A percentile compares a stretch with the other conserved stretches of the same genome.
phyloP scores from a whole-genome alignment of 2,888 invertebrate genomes.

The Tortrix viridana region DNA sequence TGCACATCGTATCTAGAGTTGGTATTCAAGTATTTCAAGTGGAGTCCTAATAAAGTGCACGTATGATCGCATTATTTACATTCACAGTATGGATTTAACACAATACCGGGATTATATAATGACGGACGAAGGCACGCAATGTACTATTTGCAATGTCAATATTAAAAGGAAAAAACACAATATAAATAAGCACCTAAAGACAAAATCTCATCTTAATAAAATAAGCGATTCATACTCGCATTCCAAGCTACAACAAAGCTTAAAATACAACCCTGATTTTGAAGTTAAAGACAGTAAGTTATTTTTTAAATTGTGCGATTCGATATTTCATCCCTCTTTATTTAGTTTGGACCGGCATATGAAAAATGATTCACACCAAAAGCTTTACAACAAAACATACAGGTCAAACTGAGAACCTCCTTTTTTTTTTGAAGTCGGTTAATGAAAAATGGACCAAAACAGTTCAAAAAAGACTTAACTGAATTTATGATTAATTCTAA shows the following conservation, averaged over 20 bases:
- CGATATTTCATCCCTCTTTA: too few relatives aligned
- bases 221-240: neutral
- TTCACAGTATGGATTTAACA: constrained; percentile 16
- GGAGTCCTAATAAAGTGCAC: neutral
- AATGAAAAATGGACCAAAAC: too few relatives aligned
- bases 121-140: neutral
- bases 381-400: too few relatives aligned
- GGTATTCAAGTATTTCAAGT: constrained; percentile 10
- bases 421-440: too few relatives aligned
- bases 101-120: neutral
- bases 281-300: too few relatives aligned
- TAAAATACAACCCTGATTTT: neutral
- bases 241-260: neutral
- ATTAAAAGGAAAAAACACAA: constrained; percentile 15
- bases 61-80: constrained; percentile 8
- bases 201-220: too few relatives aligned
- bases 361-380: too few relatives aligned
- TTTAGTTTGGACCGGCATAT: too few relatives aligned
- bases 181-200: constrained; percentile 8
- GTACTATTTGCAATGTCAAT: constrained; percentile 14
- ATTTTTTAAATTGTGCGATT: too few relatives aligned
- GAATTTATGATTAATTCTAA: too few relatives aligned
- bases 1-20: constrained; percentile 7
- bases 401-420: too few relatives aligned
- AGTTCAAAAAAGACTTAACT: too few relatives aligned